Conservation (phyloP, 2,113 vertebrate species). For the Spermophilus dauricus region DNA sequence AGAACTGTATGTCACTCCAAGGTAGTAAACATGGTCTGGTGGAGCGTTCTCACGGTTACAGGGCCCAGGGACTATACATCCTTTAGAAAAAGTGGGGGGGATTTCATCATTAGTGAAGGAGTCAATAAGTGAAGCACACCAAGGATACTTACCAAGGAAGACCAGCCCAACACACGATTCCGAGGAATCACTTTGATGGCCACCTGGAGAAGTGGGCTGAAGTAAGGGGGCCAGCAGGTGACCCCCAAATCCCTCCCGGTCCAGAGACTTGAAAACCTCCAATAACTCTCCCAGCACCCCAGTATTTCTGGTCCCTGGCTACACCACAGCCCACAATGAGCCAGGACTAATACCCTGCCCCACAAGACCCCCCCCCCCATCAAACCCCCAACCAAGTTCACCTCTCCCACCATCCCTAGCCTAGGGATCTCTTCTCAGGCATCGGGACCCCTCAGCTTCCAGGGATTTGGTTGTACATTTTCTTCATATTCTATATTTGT, state of each 20-base stretch:
- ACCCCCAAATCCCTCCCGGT: not conserved
- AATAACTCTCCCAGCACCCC: not conserved
- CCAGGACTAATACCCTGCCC: not conserved
- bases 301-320: slow-evolving; percentile 33
- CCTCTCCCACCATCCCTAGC: slow-evolving; percentile 1
- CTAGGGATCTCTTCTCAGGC: not conserved
- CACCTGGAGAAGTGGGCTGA: slow-evolving; percentile 87
- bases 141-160: slow-evolving; percentile 89
- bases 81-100: not conserved
- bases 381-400: slow-evolving; percentile 63
- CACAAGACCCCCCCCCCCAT: not conserved
- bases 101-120: slow-evolving; percentile 15
- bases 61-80: not conserved
- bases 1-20: slow-evolving; percentile 59
- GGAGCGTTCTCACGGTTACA: slow-evolving; percentile 44
- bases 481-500: not conserved
- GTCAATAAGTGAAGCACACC: slow-evolving; percentile 4
- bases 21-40: slow-evolving; percentile 68
- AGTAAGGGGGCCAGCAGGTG: not conserved
- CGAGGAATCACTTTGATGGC: slow-evolving; percentile 92
- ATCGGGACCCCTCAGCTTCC: not conserved
- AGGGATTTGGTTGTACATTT: not conserved
- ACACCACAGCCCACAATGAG: not conserved
- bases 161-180: slow-evolving; percentile 90
- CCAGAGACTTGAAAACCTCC: not conserved